These are phyloP conservation scores for Poeciliopsis prolifica DNA, from an alignment of 2,113 vertebrate species.

Conservation along the genomic window DNA sequence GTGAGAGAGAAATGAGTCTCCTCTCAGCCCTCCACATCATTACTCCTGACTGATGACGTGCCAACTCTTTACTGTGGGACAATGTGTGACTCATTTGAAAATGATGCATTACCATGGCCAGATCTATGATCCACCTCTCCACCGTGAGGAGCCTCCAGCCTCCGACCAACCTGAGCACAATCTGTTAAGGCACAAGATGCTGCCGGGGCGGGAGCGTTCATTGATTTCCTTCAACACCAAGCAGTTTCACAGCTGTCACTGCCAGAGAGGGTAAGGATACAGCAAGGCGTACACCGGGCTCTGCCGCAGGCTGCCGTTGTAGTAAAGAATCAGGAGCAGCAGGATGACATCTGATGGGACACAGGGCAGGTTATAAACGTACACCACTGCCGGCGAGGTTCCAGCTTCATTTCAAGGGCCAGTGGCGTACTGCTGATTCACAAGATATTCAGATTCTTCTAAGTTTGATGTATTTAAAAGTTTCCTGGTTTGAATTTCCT, in stretches of 20 bases:
- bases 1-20: constrained; percentile 17
- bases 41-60: constrained; percentile 41
- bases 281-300: constrained; percentile 75
- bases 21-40: constrained; percentile 38
- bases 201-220: constrained; percentile 3
- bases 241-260: not conserved
- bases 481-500: not conserved
- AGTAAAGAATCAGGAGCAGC: constrained; percentile 86
- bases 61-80: constrained; percentile 18
- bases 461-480: not conserved
- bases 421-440: not conserved
- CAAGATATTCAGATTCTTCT: not conserved
- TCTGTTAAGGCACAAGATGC: constrained; percentile 51
- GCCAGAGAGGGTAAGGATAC: constrained; percentile 78
- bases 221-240: constrained; percentile 12
- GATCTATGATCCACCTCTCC: constrained; percentile 88
- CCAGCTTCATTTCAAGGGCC: constrained; percentile 1
- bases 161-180: constrained; percentile 78
- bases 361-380: constrained; percentile 10
- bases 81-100: constrained; percentile 15
- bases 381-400: not conserved
- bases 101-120: constrained; percentile 84
- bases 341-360: constrained; percentile 85
- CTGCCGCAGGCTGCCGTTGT: constrained; percentile 79
- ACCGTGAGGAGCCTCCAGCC: constrained; percentile 87